These are phyloP conservation scores for Eulithis prunata DNA, from an alignment of 2,888 invertebrate genomes.

Conservation along the genomic window DNA sequence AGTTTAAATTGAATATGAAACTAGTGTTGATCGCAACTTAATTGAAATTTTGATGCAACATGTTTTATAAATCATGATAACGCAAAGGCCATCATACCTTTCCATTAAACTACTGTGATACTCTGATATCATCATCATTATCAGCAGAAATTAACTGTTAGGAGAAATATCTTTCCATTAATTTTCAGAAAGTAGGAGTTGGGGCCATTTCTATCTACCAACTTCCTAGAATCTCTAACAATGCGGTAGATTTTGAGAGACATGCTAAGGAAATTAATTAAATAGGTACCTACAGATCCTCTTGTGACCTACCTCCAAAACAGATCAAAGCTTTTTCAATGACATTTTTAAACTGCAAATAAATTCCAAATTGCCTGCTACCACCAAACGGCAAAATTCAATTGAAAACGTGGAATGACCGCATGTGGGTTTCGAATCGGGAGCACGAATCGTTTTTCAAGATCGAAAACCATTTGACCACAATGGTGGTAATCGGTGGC, in stretches of 20 bases:
- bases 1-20: constrained; percentile 22
- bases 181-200: too few species aligned
- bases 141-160: background rate
- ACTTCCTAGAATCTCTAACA: too few species aligned
- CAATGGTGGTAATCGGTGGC: constrained; percentile 67
- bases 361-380: constrained; percentile 33
- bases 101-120: too few species aligned
- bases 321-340: constrained; percentile 4
- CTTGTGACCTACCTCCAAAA: too few species aligned
- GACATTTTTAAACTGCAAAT: constrained; percentile 2
- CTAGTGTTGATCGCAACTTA: constrained; percentile 12
- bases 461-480: constrained; percentile 65
- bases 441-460: constrained; percentile 66
- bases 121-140: too few species aligned
- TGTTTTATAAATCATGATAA: background rate
- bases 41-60: constrained; percentile 14
- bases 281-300: too few species aligned
- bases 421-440: constrained; percentile 51
- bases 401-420: constrained; percentile 51
- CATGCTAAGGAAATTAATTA: too few species aligned
- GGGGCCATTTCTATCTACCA: too few species aligned
- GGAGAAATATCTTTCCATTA: too few species aligned
- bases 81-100: background rate
- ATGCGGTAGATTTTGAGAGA: too few species aligned
- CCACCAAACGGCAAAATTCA: constrained; percentile 46